These are phyloP conservation scores for Heliconius hermathena DNA, from an alignment of 1,140 invertebrate genomes.

Conservation along the genomic window DNA sequence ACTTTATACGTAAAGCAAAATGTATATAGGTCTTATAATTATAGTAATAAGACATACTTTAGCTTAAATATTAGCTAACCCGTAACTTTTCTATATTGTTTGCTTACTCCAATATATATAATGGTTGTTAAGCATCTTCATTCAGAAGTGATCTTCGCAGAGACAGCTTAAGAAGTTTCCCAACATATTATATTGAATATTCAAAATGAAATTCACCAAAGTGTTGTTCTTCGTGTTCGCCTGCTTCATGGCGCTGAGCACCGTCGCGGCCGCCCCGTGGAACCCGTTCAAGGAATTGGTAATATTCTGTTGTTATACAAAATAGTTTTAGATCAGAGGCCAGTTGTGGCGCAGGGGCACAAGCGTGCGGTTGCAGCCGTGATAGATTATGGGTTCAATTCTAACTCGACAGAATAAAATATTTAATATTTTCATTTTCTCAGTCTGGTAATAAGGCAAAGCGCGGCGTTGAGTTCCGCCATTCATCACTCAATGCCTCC, in stretches of 20 bases:
- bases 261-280: constrained; percentile 50
- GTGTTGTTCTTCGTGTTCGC: constrained; percentile 56
- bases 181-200: neutral
- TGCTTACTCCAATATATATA: neutral
- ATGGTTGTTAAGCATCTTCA: neutral
- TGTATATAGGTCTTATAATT: neutral
- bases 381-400: too few species aligned
- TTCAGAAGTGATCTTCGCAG: neutral
- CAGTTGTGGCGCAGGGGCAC: too few species aligned
- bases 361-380: too few species aligned
- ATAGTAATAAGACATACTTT: neutral
- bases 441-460: too few species aligned
- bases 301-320: constrained; percentile 15
- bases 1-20: neutral
- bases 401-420: too few species aligned
- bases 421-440: too few species aligned
- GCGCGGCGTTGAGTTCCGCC: too few species aligned
- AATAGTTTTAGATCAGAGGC: neutral
- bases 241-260: constrained; percentile 42
- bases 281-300: constrained; percentile 60
- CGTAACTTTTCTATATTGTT: neutral
- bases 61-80: neutral
- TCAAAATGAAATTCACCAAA: constrained; percentile 57
- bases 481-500: too few species aligned
- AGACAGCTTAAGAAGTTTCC: neutral